A percentile compares a stretch with the other conserved stretches of the same genome.
Evolutionary conservation across 2,888 invertebrate genomes (phyloP).

Genomic region (Actias luna): DNA sequence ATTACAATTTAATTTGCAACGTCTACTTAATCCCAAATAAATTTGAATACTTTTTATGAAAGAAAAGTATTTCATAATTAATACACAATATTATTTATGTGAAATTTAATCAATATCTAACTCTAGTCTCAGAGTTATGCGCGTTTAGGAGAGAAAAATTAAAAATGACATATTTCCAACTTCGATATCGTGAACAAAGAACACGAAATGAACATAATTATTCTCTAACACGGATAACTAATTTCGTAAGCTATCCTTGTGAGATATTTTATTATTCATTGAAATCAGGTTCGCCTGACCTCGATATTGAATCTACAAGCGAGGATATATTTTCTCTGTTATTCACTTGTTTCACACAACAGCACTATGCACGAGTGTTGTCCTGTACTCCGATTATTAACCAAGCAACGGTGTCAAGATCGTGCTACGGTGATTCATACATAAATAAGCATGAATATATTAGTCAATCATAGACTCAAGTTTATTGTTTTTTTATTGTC

Average conservation of each 20-base stretch:
- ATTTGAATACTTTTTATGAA: no score
- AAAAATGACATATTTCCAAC: no score
- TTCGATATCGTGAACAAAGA: no score
- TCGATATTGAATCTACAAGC: constrained; percentile 17
- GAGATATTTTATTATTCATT: neutral
- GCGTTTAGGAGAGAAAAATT: no score
- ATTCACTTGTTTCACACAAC: constrained; percentile 17
- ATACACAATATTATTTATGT: no score
- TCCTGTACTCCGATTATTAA: constrained; percentile 3
- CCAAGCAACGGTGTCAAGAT: constrained; percentile 35
- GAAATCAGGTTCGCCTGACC: neutral
- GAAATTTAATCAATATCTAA: no score
- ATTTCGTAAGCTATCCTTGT: neutral
- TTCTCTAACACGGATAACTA: neutral
- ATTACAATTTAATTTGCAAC: no score
- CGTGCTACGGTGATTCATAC: constrained; percentile 25
- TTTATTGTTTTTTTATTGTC: no score
- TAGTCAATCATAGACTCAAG: neutral
- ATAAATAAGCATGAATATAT: constrained; percentile 9
- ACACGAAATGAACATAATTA: no score
- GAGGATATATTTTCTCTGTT: constrained; percentile 18
- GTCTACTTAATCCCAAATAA: no score
- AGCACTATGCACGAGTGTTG: neutral
- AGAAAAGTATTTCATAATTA: no score
- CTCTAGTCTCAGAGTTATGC: no score